Evolutionary conservation across 2,797 vertebrate species (phyloP), one percentile per base, ranked within the genome.

Genomic region (Pseudomugil gertrudae): DNA sequence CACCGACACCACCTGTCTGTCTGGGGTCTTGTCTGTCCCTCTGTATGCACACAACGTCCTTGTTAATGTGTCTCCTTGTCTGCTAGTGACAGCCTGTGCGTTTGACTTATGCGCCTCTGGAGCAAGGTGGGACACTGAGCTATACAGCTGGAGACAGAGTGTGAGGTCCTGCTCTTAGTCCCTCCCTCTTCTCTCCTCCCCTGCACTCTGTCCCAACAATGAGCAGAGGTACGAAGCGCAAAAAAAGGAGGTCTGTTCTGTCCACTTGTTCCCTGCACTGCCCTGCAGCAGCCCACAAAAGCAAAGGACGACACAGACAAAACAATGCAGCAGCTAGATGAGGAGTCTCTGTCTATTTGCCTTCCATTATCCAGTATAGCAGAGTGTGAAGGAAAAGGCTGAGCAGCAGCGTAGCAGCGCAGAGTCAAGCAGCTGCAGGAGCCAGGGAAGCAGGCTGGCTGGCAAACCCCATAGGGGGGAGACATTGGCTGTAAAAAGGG

Each of bases 121-220:
- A 71, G 53, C 57, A 77, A 74, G 80, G 74, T 63, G 76, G 81
- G 78, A 89, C 70, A 76, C 77, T 82, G 65, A 87, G 73, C 79
- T 58, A 65, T 74, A 71, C 58, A 66, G 80, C 79, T 62, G 64
- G 62, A 76, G 47, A 60, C 55, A 75, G 57, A 75, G 72, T 77
- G 76, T 78, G 73, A 81, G 82, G 87, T 90, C 89, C 87, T 80
- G 74, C 47, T 81, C 63, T 73, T 71, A 72, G 81, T 84, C 82
- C 83, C 84, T 90, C 80, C 85, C 77, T 85, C 75, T 70, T 79
- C 62, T 78, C 70, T 82, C 73, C 79, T 90, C 80, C 75, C 86
- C 85, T 87, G 79, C 85, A 85, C 87, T 72, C 81, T 85, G 90
- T 93, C 89, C 89, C 81, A 64, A 75, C 71, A 89, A 87, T 84